Evolutionary conservation across 2,888 invertebrate species (phyloP).

Genomic region (Horisme vitalbata): DNA sequence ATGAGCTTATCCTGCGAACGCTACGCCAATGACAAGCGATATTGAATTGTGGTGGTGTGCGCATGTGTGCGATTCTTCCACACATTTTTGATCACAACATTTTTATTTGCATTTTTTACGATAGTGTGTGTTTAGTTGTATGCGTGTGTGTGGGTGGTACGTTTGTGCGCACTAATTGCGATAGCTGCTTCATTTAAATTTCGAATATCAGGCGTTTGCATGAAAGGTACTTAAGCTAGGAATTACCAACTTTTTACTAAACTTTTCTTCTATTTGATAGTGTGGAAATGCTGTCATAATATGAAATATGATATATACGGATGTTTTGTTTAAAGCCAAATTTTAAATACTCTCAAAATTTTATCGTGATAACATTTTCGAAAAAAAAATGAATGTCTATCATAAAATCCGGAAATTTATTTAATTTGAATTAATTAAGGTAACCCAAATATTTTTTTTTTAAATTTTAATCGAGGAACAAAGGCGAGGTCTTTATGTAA

Average conservation of each 20-base stretch:
- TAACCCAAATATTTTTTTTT: too few relatives aligned
- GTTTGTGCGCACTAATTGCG: constrained; percentile 72
- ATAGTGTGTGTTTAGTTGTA: constrained; percentile 60
- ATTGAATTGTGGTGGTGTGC: constrained; percentile 71
- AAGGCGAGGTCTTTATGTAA: too few relatives aligned
- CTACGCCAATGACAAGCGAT: constrained; percentile 75
- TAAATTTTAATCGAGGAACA: too few relatives aligned
- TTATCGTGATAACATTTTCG: too few relatives aligned
- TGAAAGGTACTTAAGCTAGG: constrained; percentile 54
- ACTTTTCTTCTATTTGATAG: too few relatives aligned
- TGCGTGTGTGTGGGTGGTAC: constrained; percentile 37
- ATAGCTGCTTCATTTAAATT: constrained; percentile 83
- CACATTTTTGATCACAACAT: constrained; percentile 78
- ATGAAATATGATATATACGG: too few relatives aligned
- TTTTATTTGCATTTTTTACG: constrained; percentile 67
- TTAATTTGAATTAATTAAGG: too few relatives aligned
- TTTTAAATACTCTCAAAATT: too few relatives aligned
- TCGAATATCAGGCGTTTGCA: constrained; percentile 68
- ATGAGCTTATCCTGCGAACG: constrained; percentile 52
- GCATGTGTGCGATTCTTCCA: constrained; percentile 74
- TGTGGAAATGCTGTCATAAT: too few relatives aligned
- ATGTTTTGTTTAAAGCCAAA: too few relatives aligned
- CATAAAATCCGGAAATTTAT: too few relatives aligned
- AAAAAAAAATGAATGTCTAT: too few relatives aligned
- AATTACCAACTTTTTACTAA: constrained; percentile 4